phyloP scores from a whole-genome alignment of 2,888 invertebrate genomes.

The Brachyptera putata region DNA sequence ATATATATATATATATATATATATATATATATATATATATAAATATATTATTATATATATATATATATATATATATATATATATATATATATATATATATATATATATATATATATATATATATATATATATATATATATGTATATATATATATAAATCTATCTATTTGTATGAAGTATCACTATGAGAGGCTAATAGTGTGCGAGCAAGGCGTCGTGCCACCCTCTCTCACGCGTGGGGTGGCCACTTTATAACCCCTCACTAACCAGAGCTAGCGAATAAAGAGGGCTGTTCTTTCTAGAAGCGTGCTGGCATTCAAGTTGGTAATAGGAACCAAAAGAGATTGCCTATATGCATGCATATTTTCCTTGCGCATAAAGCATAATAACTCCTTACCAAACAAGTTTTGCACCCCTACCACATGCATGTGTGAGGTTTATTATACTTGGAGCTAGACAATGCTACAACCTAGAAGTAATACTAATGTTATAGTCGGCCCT shows the following conservation, averaged over 20 bases:
- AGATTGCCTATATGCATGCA: slow-evolving; percentile 10
- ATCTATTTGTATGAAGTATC: no score
- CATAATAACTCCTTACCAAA: background rate
- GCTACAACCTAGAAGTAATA: background rate
- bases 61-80: no score
- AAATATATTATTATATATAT: no score
- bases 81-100: no score
- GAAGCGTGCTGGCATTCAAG: slow-evolving; percentile 14
- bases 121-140: no score
- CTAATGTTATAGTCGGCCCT: background rate
- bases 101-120: no score
- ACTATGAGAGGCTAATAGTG: no score
- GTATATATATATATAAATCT: no score
- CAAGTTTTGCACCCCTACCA: background rate
- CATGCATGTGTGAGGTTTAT: no score
- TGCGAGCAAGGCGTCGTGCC: no score
- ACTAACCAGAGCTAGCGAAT: background rate
- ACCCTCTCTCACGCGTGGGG: slow-evolving; percentile 15
- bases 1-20: no score
- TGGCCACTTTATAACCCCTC: slow-evolving; percentile 2
- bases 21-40: no score
- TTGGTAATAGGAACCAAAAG: slow-evolving; percentile 8
- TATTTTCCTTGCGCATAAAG: background rate
- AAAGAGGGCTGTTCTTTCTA: background rate
- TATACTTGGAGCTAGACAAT: background rate